Evolutionary conservation across 1,140 invertebrate genomes (phyloP).

Genomic region (Pararge aegeria): DNA sequence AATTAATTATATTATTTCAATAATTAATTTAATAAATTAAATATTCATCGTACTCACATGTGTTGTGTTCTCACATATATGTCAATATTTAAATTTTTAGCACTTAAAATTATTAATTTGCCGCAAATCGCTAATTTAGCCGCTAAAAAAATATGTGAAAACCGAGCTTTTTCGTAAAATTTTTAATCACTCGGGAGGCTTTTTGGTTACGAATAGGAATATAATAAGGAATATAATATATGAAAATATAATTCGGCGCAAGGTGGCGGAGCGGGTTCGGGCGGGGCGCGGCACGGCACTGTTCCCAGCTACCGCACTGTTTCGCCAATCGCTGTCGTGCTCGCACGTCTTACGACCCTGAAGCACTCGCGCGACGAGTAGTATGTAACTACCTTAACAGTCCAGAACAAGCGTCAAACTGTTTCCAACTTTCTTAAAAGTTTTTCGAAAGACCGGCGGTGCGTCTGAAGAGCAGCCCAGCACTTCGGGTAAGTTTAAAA

Average conservation of each 20-base stretch:
- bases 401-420: slow-evolving; percentile 56
- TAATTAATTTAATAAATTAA: too few species aligned
- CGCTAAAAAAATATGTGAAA: too few species aligned
- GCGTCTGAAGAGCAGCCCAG: slow-evolving; percentile 40
- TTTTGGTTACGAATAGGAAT: slow-evolving; percentile 14
- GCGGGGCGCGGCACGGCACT: slow-evolving; percentile 36
- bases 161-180: too few species aligned
- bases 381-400: slow-evolving; percentile 32
- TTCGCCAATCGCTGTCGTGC: slow-evolving; percentile 37
- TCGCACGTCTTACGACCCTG: slow-evolving; percentile 37
- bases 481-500: slow-evolving; percentile 55
- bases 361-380: slow-evolving; percentile 38
- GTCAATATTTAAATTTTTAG: too few species aligned
- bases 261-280: slow-evolving; percentile 30
- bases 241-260: slow-evolving; percentile 36
- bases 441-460: slow-evolving; percentile 47
- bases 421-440: slow-evolving; percentile 57
- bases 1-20: too few species aligned
- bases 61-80: too few species aligned
- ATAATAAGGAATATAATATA: slow-evolving; percentile 32
- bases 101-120: too few species aligned
- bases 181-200: not conserved
- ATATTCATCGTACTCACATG: too few species aligned
- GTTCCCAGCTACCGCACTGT: slow-evolving; percentile 46
- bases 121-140: too few species aligned